Evolutionary conservation across 2,113 vertebrate species (phyloP).

Genomic region (Albula goreensis): DNA sequence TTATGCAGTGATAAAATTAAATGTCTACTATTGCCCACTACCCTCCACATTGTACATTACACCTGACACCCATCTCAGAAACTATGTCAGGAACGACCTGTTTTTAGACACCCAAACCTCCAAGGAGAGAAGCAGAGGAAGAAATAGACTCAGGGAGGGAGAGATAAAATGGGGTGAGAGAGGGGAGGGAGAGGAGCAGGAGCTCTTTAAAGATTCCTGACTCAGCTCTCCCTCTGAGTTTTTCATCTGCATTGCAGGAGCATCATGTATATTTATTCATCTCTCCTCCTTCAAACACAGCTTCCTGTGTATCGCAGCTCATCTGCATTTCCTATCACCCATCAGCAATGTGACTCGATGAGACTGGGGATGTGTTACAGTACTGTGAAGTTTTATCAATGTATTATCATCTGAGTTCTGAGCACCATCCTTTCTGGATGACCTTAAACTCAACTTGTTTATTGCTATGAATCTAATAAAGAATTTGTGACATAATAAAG

Average conservation of each 20-base stretch:
- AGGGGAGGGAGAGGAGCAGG: background rate
- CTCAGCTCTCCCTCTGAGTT: conserved; percentile 51
- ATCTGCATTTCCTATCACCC: conserved; percentile 35
- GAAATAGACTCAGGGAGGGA: background rate
- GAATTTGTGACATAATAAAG: background rate
- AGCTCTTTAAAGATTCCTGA: conserved; percentile 39
- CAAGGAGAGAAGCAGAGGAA: conserved; percentile 9
- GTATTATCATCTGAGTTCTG: background rate
- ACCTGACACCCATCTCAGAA: conserved; percentile 22
- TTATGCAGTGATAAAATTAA: background rate
- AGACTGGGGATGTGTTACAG: background rate
- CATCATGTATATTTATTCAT: conserved; percentile 62
- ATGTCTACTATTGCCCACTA: background rate
- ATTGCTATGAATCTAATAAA: background rate
- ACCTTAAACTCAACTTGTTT: background rate
- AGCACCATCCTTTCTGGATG: background rate
- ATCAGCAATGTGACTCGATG: background rate
- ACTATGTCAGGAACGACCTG: conserved; percentile 32
- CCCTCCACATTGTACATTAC: background rate
- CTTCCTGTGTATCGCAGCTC: conserved; percentile 41
- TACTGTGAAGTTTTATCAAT: background rate
- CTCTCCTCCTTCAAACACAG: conserved; percentile 47
- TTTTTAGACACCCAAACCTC: conserved; percentile 31
- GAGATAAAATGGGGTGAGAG: conserved; percentile 29
- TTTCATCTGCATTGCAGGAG: conserved; percentile 60